Evolutionary conservation across 2,888 invertebrate species (phyloP), one percentile per base, ranked within the genome.

Genomic region (Amphiduros pacificus): DNA sequence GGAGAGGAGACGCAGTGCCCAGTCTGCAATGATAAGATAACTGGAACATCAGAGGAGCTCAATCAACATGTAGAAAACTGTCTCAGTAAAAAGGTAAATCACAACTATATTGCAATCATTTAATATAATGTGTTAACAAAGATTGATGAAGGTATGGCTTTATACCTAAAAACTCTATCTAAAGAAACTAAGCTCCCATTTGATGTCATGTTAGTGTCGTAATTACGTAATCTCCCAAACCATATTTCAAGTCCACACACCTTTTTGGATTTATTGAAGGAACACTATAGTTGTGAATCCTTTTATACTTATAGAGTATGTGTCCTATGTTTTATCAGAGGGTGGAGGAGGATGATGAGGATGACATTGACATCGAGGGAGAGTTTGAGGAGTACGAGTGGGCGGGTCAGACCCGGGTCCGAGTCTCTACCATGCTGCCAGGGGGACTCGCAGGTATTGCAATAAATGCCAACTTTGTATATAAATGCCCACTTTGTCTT

Each of bases 351-450:
- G 58, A 61, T 17, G 63, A 49, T 26, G 57, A 52, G 6, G 55
- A 63, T n/a, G 63, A 63, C 29, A 48, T 51, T 0, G 84, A 84
- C 65, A 83, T 82, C 2, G 93, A 92, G 82, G 91, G 86, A 63
- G 86, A 75, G 48, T 89, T 86, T 77, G 91, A 93, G 70, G 93
- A 93, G 77, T 95, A 94, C 82, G 91, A 91, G 77, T 94, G 94
- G 94, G 92, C 93, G 29, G 93, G 93, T 0, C 91, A 94, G 80
- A 90, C 91, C 76, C 84, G 94, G 61, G 77, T 82, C 61, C 72
- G 83, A 49, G 80, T 77, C 26, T 78, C 80, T 57, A 58, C 85
- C 90, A 3, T 79, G 71, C 62, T 65, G 14, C 49, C 44, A 4
- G 65, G 65, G 5, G 65, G 65, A 2, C 53, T 65, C 11, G 56